Evolutionary conservation across 2,888 invertebrate genomes (phyloP), one percentile per base, ranked within the genome.

Genomic region (Drosophila gaucha): DNA sequence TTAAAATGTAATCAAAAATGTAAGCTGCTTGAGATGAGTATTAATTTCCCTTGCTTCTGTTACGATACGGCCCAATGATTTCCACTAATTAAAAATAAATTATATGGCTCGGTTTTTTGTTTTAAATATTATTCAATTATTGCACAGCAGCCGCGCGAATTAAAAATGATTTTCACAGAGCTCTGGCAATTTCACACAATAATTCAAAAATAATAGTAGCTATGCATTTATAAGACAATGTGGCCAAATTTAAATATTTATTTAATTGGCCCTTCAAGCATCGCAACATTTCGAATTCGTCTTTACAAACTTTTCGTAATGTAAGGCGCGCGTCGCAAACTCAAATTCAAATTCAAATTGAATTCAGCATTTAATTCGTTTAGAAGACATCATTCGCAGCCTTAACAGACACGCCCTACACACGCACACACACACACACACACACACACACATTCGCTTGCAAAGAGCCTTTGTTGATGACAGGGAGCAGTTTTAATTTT

Each of bases 191-290:
- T 80, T 78, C 79, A 65, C 83, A 82, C 72, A 69, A 66, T 55
- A 67, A 58, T 57, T 39, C 33, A 51, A 30, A 73, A 63, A 56
- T 59, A 80, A 80, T 74, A 47, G 47, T 57, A 14, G 16, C 4
- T 12, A 18, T 54, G 33, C 41, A 58, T 16, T 59, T 65, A 39
- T 60, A 63, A 79, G 58, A 64, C 62, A 71, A 67, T 67, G 72
- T 49, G 63, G 5, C 30, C 30, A 69, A 68, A 82, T 82, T 79
- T 80, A 80, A 82, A 82, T 82, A 86, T 86, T 66, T 83, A 86
- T 86, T 75, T 83, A 78, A 82, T 86, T 86, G 74, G 55, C 65
- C 33, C 51, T 44, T 22, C 12, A n/a, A 38, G 35, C 12, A 20
- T 14, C 12, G 35, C 16, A 10, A 30, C n/a, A 35, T 58, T 20